Percentiles rank a stretch among this genome's conserved stretches.
Evolutionary conservation across 2,888 invertebrate genomes (phyloP).

Genomic region (Hirtodrosophila confusa): DNA sequence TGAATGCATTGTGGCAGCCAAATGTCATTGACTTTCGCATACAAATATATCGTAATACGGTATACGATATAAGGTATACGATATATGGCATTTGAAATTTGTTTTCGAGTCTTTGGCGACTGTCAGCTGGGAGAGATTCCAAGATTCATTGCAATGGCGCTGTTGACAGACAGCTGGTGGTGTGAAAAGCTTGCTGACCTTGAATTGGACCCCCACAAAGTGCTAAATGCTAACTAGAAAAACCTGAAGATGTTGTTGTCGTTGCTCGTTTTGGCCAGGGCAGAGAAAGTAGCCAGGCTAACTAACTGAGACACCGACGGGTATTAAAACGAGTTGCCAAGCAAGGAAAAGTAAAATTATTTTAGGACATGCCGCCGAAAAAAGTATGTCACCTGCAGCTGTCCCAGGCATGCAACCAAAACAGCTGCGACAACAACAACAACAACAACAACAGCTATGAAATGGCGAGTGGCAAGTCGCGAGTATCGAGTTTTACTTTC

Average conservation of each 20-base stretch:
- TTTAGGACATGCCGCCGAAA: constrained; percentile 67
- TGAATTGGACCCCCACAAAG: constrained; percentile 56
- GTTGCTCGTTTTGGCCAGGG: constrained; percentile 39
- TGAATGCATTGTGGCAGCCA: constrained; percentile 17
- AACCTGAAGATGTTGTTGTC: constrained; percentile 35
- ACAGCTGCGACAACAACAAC: constrained; percentile 26
- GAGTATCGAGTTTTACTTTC: constrained; percentile 64
- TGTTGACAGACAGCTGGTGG: no score
- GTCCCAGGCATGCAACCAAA: constrained; percentile 33
- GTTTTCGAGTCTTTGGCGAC: no score
- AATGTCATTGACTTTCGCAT: constrained; percentile 50
- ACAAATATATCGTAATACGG: neutral
- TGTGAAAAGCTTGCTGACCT: constrained; percentile 45
- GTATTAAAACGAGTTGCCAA: constrained; percentile 59
- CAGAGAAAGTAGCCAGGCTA: constrained; percentile 64
- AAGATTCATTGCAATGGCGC: no score
- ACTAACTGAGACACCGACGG: constrained; percentile 3
- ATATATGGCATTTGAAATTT: no score
- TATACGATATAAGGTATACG: neutral
- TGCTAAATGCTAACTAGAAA: constrained; percentile 68
- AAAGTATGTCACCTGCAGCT: constrained; percentile 75
- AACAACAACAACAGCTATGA: constrained; percentile 2
- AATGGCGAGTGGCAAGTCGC: constrained; percentile 18
- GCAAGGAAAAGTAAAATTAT: constrained; percentile 74
- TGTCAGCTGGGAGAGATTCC: no score